These are phyloP conservation scores for Rhynchonycteris naso DNA, from an alignment of 2,797 vertebrate species.

Conservation along the genomic window DNA sequence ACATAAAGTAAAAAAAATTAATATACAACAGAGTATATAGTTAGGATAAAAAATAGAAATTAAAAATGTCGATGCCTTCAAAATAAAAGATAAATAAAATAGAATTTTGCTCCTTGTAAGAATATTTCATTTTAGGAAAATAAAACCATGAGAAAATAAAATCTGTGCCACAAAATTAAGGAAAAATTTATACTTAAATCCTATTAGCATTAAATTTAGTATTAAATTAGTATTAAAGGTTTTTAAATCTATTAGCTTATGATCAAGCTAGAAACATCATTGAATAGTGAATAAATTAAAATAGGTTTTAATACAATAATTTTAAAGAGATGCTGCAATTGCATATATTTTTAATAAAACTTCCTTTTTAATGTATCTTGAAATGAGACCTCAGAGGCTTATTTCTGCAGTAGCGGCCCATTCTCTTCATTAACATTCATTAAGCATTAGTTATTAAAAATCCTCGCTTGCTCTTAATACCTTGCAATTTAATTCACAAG, in stretches of 20 bases:
- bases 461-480: conserved; percentile 51
- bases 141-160: not conserved
- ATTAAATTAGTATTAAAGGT: no score
- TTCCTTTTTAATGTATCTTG: conserved; percentile 67
- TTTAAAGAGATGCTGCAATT: conserved; percentile 1
- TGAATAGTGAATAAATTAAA: conserved; percentile 72
- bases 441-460: conserved; percentile 70
- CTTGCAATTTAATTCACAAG: conserved; percentile 19
- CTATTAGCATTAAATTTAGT: not conserved
- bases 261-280: conserved; percentile 61
- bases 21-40: not conserved
- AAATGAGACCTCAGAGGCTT: conserved; percentile 69
- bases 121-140: not conserved
- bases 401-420: conserved; percentile 36
- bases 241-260: no score
- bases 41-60: not conserved
- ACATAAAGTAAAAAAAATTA: not conserved
- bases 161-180: not conserved
- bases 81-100: not conserved
- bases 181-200: conserved; percentile 39
- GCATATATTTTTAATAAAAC: conserved; percentile 50
- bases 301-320: conserved; percentile 57
- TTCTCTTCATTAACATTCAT: conserved; percentile 70
- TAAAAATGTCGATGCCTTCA: not conserved
- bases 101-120: not conserved